Evolutionary conservation across 2,888 invertebrate genomes (phyloP).

Genomic region (Lathronympha strigana): DNA sequence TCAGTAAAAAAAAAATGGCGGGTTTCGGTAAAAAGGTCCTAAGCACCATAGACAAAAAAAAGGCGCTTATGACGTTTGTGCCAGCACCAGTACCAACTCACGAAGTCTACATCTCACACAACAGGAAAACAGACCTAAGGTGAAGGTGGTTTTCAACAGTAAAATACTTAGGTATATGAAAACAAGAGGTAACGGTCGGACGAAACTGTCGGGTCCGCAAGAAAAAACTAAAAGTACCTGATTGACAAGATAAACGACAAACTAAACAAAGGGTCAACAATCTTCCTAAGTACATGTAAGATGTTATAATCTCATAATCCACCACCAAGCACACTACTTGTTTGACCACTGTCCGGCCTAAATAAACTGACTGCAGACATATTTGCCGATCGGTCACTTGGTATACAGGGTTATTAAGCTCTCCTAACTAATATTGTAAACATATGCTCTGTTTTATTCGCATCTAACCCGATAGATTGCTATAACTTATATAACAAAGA

Average conservation of each 20-base stretch:
- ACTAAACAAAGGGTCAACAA: not conserved
- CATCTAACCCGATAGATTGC: not conserved
- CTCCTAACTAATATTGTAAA: slow-evolving; percentile 13
- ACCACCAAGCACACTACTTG: slow-evolving; percentile 28
- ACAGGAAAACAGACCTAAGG: no score
- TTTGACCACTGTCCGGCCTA: slow-evolving; percentile 50
- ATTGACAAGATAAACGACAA: not conserved
- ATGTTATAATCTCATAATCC: slow-evolving; percentile 35
- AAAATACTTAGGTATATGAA: no score
- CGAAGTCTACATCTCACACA: no score
- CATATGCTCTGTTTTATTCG: not conserved
- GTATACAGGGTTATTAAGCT: slow-evolving; percentile 28
- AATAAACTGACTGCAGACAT: slow-evolving; percentile 48
- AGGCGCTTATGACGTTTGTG: no score
- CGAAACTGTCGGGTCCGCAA: no score
- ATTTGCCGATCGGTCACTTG: slow-evolving; percentile 59
- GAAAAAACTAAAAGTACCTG: no score
- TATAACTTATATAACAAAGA: not conserved
- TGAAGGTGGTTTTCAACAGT: not conserved
- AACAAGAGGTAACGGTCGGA: no score
- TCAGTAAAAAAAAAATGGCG: no score
- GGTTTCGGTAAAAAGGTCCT: no score
- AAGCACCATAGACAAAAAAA: no score
- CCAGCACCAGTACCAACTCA: no score
- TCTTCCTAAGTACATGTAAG: slow-evolving; percentile 19